Evolutionary conservation across 2,888 invertebrate genomes (phyloP), one percentile per base, ranked within the genome.

Genomic region (Stenotaenia linearis): DNA sequence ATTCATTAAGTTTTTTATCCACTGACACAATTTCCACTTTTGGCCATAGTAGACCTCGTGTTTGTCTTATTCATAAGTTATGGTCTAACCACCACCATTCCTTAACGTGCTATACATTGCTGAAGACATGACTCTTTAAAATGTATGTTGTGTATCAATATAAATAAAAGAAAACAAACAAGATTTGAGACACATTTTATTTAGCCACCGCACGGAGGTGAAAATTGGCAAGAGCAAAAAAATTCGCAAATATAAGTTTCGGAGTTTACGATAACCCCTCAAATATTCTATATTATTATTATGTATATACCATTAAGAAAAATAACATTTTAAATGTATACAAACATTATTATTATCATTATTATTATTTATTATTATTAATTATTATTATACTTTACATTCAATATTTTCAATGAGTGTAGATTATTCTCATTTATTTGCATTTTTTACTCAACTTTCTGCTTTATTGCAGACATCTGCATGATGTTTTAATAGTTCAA

Each of bases 171-270:
- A 25, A 28, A 5, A 61, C 45, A 1, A 61, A 61, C 61, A 61
- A 61, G 61, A 61, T 61, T 61, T 61, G 61, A 28, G 23, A 61
- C 61, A 61, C 61, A 61, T 61, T 61, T 61, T 61, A 61, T 61
- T 61, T 61, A 61, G 61, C 61, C 61, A 61, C 61, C 61, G 61
- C 61, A 61, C 61, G 23, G 61, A 61, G 61, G 61, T 61, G 23
- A 61, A 61, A 61, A 25, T 25, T 61, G 25, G 61, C 61, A 61
- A 61, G 61, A 61, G 61, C 61, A 61, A 61, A 61, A 61, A 61
- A 61, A 61, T 61, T 25, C 56, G 61, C 61, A 61, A 61, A 61
- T 61, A 61, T 61, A 61, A 61, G 61, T 25, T 61, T 45, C 18
- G 15, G n/a, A 25, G 61, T 25, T 61, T 61, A 25, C 4, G 7